Base-by-base conservation (phyloP, 2,888 invertebrate genomes). In the Pycnomerus fuliginosus region DNA sequence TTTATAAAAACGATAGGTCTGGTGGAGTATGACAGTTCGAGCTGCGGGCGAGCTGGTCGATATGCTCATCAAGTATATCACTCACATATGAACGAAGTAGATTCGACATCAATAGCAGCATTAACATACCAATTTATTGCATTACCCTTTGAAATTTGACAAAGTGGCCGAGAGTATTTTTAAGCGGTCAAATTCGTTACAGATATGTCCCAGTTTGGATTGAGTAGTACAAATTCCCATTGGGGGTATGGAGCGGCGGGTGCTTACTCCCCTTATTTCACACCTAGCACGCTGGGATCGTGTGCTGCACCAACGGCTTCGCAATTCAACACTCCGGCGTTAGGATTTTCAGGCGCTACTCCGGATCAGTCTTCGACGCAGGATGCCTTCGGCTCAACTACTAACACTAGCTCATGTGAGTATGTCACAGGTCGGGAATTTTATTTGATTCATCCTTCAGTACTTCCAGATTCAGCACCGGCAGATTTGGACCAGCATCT, bases 231-330 rank as follows among this genome's bases (percentile, higher is more conserved):
- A 60, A 90, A 91, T 72, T 85, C 89, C 7, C 88, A 88, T 67
- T 91, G 91, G 91, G 90, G 91, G 52, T 90, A 90, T 69, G 85
- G 90, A 25, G 83, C 89, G 29, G 86, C 90, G 16, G 85, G 87
- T 42, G 90, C 89, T 8, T 92, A 91, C 71, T 89, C 90, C 1
- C 88, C 90, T 8, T 92, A 91, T 69, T 77, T 91, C 62, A 83
- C 82, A 28, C 74, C 78, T 31, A 80, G 83, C 61, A 79, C 82
- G 56, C 66, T 83, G 51, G 85, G 85, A 16, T 88, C 85, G 12
- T 90, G 85, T 65, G 86, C 84, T 28, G 87, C 85, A 38, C 87
- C 85, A 1, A 73, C 83, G 0, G 79, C 82, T 1, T 72, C 77
- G 3, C 85, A 85, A 68, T 87, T 87, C 70, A 86, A 86, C 69